These are phyloP conservation scores for Drosophila biarmipes DNA, from an alignment of 1,140 invertebrate genomes.

Conservation along the genomic window DNA sequence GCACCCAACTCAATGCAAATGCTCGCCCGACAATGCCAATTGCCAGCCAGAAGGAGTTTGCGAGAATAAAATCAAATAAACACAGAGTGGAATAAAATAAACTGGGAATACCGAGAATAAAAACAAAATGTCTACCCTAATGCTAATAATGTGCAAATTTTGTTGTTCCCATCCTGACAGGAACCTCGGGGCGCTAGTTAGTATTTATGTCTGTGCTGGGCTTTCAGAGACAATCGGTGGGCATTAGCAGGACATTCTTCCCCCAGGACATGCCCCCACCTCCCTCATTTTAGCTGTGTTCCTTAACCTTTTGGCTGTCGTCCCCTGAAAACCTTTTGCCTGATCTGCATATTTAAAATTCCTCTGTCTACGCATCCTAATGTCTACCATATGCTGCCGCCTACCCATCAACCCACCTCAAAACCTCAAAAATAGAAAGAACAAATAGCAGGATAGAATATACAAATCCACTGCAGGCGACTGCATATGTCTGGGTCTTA, in stretches of 20 bases:
- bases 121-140: constrained; percentile 63
- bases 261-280: constrained; percentile 24
- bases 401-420: constrained; percentile 22
- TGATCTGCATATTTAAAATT: constrained; percentile 76
- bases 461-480: constrained; percentile 33
- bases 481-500: constrained; percentile 27
- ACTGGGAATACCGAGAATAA: constrained; percentile 44
- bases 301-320: constrained; percentile 56
- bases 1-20: constrained; percentile 63
- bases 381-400: constrained; percentile 10
- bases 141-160: constrained; percentile 76
- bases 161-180: constrained; percentile 17
- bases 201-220: constrained; percentile 58
- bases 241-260: constrained; percentile 51
- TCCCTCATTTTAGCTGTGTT: constrained; percentile 38
- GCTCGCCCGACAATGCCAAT: constrained; percentile 29
- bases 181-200: constrained; percentile 60
- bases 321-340: constrained; percentile 51
- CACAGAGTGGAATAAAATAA: constrained; percentile 31
- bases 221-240: constrained; percentile 45
- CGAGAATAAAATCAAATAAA: constrained; percentile 40
- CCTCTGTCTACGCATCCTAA: constrained; percentile 48
- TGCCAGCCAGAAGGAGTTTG: constrained; percentile 5
- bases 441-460: constrained; percentile 11
- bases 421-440: constrained; percentile 4